Conservation (phyloP, 2,888 invertebrate genomes). For the Drosophila koepferae region DNA sequence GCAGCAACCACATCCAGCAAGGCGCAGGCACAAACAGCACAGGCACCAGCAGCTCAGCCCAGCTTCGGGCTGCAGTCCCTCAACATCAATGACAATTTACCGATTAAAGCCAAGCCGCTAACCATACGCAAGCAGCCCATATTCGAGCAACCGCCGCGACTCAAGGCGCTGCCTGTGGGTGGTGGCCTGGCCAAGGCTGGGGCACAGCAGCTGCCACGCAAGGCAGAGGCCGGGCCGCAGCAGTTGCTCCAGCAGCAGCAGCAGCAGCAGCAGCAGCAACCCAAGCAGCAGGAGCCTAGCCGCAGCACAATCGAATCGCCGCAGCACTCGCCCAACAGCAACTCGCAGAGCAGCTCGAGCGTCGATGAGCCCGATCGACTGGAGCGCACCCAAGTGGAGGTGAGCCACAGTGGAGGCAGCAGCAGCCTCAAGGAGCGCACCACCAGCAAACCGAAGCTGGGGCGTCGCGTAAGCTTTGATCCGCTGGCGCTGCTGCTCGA, state of each 20-base stretch:
- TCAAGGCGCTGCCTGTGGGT: slow-evolving; percentile 87
- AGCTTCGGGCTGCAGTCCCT: slow-evolving; percentile 74
- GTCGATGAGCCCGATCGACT: slow-evolving; percentile 82
- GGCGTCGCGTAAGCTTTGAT: slow-evolving; percentile 97
- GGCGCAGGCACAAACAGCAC: slow-evolving; percentile 9
- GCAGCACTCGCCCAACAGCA: slow-evolving; percentile 65
- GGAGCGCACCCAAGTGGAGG: slow-evolving; percentile 19
- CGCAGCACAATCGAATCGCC: slow-evolving; percentile 43
- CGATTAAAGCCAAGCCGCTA: slow-evolving; percentile 93
- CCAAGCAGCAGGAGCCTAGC: slow-evolving; percentile 18
- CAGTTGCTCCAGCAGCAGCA: slow-evolving; percentile 10
- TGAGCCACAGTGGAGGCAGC: slow-evolving; percentile 1
- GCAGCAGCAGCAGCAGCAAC: slow-evolving; percentile 11
- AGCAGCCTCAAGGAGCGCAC: slow-evolving; percentile 86
- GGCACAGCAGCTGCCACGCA: slow-evolving; percentile 25
- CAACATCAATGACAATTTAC: slow-evolving; percentile 85
- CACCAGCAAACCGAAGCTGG: slow-evolving; percentile 90
- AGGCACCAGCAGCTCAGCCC: slow-evolving; percentile 2
- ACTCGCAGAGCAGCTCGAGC: slow-evolving; percentile 83
- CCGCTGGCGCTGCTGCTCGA: slow-evolving; percentile 97
- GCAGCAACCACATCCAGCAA: slow-evolving; percentile 16
- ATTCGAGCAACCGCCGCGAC: slow-evolving; percentile 92
- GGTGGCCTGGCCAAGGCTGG: slow-evolving; percentile 73
- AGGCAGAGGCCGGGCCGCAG: slow-evolving; percentile 32
- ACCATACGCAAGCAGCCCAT: slow-evolving; percentile 94